A percentile compares a stretch with the other conserved stretches of the same genome.
Evolutionary conservation across 2,888 invertebrate species (phyloP).

Genomic region (Tolmerus cingulatus): DNA sequence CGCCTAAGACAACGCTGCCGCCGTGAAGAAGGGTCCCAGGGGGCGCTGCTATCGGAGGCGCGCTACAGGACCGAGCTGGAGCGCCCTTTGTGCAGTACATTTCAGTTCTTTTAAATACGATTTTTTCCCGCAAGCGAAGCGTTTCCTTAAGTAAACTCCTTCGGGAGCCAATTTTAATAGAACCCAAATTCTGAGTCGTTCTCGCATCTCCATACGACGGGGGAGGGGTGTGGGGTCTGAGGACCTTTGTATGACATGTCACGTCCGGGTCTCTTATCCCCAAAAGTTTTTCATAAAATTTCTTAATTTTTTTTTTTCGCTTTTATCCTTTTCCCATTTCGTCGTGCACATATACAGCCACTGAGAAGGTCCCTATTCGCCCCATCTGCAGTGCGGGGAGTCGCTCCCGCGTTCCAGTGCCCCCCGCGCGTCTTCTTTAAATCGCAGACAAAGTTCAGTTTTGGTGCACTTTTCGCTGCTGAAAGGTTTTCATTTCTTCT

Average conservation of each 20-base stretch:
- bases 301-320: not conserved
- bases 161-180: not conserved
- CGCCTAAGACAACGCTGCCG: not conserved
- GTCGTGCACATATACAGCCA: slow-evolving; percentile 3
- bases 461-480: slow-evolving; percentile 21
- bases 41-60: not conserved
- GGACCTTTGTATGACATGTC: slow-evolving; percentile 23
- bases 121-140: not conserved
- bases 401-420: not conserved
- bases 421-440: not conserved
- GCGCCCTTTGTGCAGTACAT: not conserved
- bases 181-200: not conserved
- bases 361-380: not conserved
- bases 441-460: slow-evolving; percentile 31
- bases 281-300: slow-evolving; percentile 21
- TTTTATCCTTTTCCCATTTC: not conserved
- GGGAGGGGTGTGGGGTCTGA: not conserved
- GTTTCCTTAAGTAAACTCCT: not conserved
- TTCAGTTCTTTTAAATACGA: not conserved
- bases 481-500: not conserved
- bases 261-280: slow-evolving; percentile 26
- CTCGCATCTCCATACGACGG: not conserved
- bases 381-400: slow-evolving; percentile 1
- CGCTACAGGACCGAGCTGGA: not conserved
- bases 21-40: not conserved